Evolutionary conservation across 2,113 vertebrate genomes (phyloP), one percentile per base, ranked within the genome.

Genomic region (Motacilla tschutschensis): DNA sequence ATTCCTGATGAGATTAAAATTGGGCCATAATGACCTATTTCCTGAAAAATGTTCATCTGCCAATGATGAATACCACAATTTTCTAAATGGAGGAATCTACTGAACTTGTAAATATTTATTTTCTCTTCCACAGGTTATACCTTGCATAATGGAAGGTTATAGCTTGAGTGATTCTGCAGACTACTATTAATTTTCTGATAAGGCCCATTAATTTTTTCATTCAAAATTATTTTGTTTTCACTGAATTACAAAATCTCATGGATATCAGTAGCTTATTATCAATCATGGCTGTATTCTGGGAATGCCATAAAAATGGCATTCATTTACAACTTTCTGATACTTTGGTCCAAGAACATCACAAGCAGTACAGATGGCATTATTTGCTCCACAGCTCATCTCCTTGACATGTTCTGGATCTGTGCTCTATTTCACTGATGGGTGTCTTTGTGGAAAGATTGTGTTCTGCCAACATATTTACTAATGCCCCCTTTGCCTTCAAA

Each of bases 351-450:
- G 79, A 95, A 89, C 41, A 83, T 90, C 70, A 57, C 14, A n/a
- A 90, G 55, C 54, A 38, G 74, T 87, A 59, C 88, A 94, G 88
- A 93, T 94, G 86, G 88, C 79, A 74, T 89, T 92, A 89, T 94
- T 83, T 93, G 66, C 35, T 92, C 76, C 53, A 89, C 75, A 92
- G 87, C 86, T 84, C 78, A 63, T 86, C 77, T 74, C 80, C 80
- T 88, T 93, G 89, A 82, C 85, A 65, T 69, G 70, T 91, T 93
- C 87, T 89, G 79, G 88, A 91, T 91, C 70, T 90, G 72, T 93
- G 86, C 77, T 92, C 48, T 89, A 8, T 89, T 93, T 90, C 88
- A 28, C 44, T 89, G 78, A 71, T 67, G 65, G 47, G 47, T 85
- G 57, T 86, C 83, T 91, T 88, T 94, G 74, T 79, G 74, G 64